Conservation (phyloP, 2,113 vertebrate genomes). For the Motacilla alba region DNA sequence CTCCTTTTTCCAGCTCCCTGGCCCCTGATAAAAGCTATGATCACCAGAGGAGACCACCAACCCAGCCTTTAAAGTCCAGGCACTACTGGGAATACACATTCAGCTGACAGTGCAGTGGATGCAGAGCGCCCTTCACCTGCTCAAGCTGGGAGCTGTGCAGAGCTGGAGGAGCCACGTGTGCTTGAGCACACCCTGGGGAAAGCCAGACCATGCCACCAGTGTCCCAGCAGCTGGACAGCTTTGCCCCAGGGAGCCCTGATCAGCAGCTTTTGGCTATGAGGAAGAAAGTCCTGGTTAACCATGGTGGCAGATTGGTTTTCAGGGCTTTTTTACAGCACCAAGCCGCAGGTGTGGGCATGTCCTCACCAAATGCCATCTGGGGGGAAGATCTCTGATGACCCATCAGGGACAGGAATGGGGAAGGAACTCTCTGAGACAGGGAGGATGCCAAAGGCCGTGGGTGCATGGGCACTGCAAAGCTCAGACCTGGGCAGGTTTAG, state of each 20-base stretch:
- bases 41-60: not conserved
- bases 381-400: not conserved
- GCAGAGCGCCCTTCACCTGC: not conserved
- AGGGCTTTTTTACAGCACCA: not conserved
- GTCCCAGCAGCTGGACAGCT: not conserved
- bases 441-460: not conserved
- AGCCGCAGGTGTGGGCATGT: not conserved
- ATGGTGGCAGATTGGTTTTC: not conserved
- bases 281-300: not conserved
- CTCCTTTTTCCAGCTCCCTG: constrained; percentile 19
- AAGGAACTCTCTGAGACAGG: accelerated
- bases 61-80: not conserved
- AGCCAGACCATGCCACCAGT: accelerated
- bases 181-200: not conserved
- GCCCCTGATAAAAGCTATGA: not conserved
- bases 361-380: not conserved
- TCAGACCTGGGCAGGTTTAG: not conserved
- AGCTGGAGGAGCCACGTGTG: not conserved
- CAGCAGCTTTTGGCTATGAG: not conserved
- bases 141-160: not conserved
- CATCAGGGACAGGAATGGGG: not conserved
- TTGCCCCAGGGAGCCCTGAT: not conserved
- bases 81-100: not conserved
- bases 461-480: not conserved
- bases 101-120: not conserved